A percentile compares a stretch with the other conserved stretches of the same genome.
Evolutionary conservation across 2,888 invertebrate species (phyloP).

Genomic region (Odontocerum albicorne): DNA sequence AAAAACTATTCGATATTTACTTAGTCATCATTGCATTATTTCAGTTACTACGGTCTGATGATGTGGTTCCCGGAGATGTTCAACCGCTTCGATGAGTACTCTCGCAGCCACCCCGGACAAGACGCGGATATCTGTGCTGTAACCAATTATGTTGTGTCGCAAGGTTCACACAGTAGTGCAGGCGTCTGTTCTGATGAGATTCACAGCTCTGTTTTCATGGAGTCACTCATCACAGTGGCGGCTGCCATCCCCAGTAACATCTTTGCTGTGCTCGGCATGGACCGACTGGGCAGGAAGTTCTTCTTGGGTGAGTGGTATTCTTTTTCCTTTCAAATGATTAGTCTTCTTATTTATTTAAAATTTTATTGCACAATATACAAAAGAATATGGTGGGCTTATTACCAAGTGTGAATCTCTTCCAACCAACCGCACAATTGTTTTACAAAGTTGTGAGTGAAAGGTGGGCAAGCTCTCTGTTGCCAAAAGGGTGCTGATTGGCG

Average conservation of each 20-base stretch:
- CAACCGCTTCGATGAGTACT: slow-evolving; percentile 84
- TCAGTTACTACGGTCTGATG: slow-evolving; percentile 89
- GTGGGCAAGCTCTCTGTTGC: no score
- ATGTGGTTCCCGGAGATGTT: slow-evolving; percentile 98
- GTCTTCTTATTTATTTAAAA: not conserved
- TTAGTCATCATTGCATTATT: no score
- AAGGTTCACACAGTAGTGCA: slow-evolving; percentile 62
- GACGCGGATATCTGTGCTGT: slow-evolving; percentile 75
- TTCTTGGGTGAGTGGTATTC: slow-evolving; percentile 63
- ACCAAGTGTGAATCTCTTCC: no score
- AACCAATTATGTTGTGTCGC: slow-evolving; percentile 72
- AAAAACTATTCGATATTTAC: no score
- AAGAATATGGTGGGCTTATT: no score
- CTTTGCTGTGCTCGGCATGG: slow-evolving; percentile 82
- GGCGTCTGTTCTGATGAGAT: slow-evolving; percentile 70
- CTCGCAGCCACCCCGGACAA: slow-evolving; percentile 65
- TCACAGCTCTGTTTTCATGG: slow-evolving; percentile 78
- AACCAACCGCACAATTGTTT: no score
- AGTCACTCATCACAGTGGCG: slow-evolving; percentile 83
- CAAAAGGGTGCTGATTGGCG: no score
- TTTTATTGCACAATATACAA: no score
- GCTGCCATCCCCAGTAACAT: slow-evolving; percentile 85
- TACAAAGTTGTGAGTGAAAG: no score
- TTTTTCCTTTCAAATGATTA: not conserved
- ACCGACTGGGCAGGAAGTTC: slow-evolving; percentile 81